Evolutionary conservation across 2,113 vertebrate species (phyloP), one percentile per base, ranked within the genome.

Genomic region (Phodopus roborovskii): DNA sequence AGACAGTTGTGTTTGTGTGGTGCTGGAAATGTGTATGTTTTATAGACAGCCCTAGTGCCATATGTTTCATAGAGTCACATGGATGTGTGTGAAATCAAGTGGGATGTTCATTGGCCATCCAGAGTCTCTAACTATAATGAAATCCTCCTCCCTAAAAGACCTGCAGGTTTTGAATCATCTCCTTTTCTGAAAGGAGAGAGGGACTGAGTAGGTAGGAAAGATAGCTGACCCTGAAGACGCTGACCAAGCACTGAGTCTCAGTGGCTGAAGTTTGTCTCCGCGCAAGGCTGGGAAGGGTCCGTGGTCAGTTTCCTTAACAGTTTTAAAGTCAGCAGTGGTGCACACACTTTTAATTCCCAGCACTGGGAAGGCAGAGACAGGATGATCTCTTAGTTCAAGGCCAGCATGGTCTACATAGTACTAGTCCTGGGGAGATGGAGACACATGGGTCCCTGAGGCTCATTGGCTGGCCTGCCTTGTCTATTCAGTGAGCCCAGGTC

Each of bases 1-100:
- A 13, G 30, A 12, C 6, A 73, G 7, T 22, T 74, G 9, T 48
- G 26, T 15, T 22, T 70, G 17, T 24, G 17, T 88, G 19, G 30
- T 36, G 11, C 71, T 74, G 39, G 10, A 30, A 20, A 60, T 53
- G 6, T 62, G 56, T 50, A 17, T 88, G 53, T 89, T 88, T 88
- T 93, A 36, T 36, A 90, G 15, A 91, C 73, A 79, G 84, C 62
- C 20, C 22, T 62, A 62, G 39, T 19, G 73, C 15, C 83, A 56
- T 92, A 33, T 70, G 28, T 88, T 94, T 60, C 13, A 90, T 39
- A 92, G 39, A 92, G 39, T 50, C 50, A 95, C 62, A 56, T 7
- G 11, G 45, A 53, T 79, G 33, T 75, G 75, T 81, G n/a, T 79
- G 36, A 83, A 75, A 20, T 15, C 56, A 13, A 66, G 83, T 73